Evolutionary conservation across 2,888 invertebrate genomes (phyloP), one percentile per base, ranked within the genome.

Genomic region (Amphiduros pacificus): DNA sequence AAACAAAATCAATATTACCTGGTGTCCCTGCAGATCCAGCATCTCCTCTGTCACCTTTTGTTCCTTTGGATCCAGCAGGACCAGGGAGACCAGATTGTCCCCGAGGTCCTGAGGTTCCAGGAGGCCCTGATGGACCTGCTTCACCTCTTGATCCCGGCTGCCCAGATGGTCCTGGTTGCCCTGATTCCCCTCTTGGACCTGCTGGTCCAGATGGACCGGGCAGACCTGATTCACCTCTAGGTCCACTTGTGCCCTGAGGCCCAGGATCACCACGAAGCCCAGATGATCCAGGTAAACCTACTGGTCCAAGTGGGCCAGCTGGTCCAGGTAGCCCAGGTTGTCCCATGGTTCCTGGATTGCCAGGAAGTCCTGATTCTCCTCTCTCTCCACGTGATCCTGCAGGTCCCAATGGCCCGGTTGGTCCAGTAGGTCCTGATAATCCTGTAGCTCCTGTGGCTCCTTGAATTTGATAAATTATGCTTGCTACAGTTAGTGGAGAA

Each of bases 61-160:
- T 51, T 27, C 69, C 69, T 22, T 60, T 41, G 3, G 50, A 20
- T 52, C 68, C 68, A 14, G 61, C 49, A 32, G 60, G 57, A 27
- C 65, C 67, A 14, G 40, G 17, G 44, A 60, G 48, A 26, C 67
- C 67, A 14, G 55, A 26, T 14, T 44, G 29, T 26, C 66, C 63
- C 24, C 28, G 5, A 17, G 27, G 24, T 29, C 69, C 69, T 22
- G 61, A 57, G 31, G 54, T 27, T 26, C 69, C 69, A 28, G 54
- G 59, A 20, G 41, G 14, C 26, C 69, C 69, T 40, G 62, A 59
- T 54, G 68, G 66, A 64, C 75, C 74, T 40, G 68, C 66, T 32
- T 48, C 28, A 48, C 56, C 59, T 41, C 52, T 17, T 36, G 51
- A 24, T 26, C 62, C 66, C 54, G 48, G 22, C n/a, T 62, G 64